Evolutionary conservation across 2,797 vertebrate genomes (phyloP).

Genomic region (Notolepis coatsorum): DNA sequence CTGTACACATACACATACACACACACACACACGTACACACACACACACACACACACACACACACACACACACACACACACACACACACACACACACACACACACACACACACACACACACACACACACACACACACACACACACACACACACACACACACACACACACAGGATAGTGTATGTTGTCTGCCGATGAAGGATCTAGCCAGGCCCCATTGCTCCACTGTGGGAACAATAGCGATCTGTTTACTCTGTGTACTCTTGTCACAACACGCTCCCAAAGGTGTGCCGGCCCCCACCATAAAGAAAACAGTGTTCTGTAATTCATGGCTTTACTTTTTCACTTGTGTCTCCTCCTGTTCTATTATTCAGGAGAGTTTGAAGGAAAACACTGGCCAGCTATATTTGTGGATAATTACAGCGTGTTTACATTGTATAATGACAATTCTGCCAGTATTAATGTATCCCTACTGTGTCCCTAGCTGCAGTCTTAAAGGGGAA

Average conservation of each 20-base stretch:
- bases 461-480: background rate
- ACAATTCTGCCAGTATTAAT: background rate
- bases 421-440: background rate
- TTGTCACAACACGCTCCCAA: slow-evolving; percentile 50
- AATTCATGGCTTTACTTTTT: slow-evolving; percentile 39
- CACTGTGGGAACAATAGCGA: slow-evolving; percentile 36
- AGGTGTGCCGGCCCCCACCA: slow-evolving; percentile 32
- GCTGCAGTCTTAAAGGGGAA: background rate
- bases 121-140: background rate
- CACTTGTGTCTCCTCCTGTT: slow-evolving; percentile 21
- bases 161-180: slow-evolving; percentile 3
- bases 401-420: slow-evolving; percentile 5
- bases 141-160: background rate
- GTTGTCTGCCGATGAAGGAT: slow-evolving; percentile 55
- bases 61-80: background rate
- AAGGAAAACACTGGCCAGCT: slow-evolving; percentile 2
- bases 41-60: background rate
- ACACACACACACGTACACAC: background rate
- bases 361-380: background rate
- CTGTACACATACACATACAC: too few relatives aligned
- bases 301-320: slow-evolving; percentile 35
- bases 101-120: background rate
- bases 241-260: slow-evolving; percentile 63
- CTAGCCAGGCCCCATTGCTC: slow-evolving; percentile 42
- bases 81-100: background rate